Conservation (phyloP, 2,888 invertebrate genomes). For the Imbricaverruca yamaguchii region DNA sequence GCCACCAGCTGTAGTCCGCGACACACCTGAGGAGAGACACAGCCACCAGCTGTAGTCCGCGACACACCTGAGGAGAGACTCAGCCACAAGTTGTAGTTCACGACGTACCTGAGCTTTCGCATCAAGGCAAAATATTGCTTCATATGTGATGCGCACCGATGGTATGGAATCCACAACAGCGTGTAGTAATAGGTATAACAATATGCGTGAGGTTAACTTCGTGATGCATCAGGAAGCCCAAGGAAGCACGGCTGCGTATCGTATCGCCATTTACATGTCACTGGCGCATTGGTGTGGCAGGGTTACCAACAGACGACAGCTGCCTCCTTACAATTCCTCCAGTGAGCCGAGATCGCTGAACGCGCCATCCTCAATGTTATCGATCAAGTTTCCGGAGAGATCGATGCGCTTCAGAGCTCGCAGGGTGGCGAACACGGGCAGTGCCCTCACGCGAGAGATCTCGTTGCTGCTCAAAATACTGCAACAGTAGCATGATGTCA, state of each 20-base stretch:
- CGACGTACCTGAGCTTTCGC: too few relatives aligned
- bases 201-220: not conserved
- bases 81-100: too few relatives aligned
- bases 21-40: too few relatives aligned
- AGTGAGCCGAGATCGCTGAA: not conserved
- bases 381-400: constrained; percentile 15
- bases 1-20: too few relatives aligned
- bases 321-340: constrained; percentile 11
- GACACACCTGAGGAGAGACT: too few relatives aligned
- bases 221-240: not conserved
- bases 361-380: constrained; percentile 4
- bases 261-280: too few relatives aligned
- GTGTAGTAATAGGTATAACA: not conserved
- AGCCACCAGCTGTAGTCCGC: too few relatives aligned
- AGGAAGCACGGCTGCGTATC: not conserved
- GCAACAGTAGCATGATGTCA: not conserved
- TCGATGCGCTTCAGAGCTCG: not conserved
- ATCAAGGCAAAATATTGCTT: too few relatives aligned
- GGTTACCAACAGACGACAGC: too few relatives aligned
- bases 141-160: too few relatives aligned
- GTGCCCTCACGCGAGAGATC: not conserved
- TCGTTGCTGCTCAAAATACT: constrained; percentile 16
- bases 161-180: too few relatives aligned
- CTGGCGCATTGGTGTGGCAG: too few relatives aligned
- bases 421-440: not conserved